Evolutionary conservation across 2,888 invertebrate genomes (phyloP).

Genomic region (Temnothorax rugatulus): DNA sequence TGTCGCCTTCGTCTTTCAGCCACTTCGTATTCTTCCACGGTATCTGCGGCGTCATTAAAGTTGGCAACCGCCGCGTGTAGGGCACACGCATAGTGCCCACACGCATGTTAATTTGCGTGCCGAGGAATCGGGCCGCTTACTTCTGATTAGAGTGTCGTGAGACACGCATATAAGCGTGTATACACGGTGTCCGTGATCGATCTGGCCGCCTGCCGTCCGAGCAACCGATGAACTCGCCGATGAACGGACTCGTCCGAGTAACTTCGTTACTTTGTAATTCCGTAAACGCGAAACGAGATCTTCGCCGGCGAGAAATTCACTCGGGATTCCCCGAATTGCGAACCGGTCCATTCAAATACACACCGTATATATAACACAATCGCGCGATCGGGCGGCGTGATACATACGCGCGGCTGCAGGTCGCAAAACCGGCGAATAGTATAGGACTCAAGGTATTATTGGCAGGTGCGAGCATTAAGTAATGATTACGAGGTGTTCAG

Average conservation of each 20-base stretch:
- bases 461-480: slow-evolving; percentile 38
- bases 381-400: background rate
- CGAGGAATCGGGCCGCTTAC: slow-evolving; percentile 65
- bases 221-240: background rate
- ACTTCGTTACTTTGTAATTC: background rate
- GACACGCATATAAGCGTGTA: slow-evolving; percentile 21
- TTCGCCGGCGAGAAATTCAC: background rate
- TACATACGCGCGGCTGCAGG: background rate
- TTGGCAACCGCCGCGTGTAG: slow-evolving; percentile 42
- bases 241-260: background rate
- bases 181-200: slow-evolving; percentile 28
- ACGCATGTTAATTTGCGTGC: slow-evolving; percentile 66
- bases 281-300: background rate
- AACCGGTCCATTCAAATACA: background rate
- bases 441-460: slow-evolving; percentile 30
- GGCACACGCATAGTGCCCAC: slow-evolving; percentile 32
- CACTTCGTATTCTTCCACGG: background rate
- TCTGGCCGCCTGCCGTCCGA: background rate
- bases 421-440: slow-evolving; percentile 20
- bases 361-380: background rate
- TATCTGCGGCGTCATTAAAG: slow-evolving; percentile 16
- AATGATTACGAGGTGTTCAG: slow-evolving; percentile 5
- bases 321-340: slow-evolving; percentile 5
- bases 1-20: background rate
- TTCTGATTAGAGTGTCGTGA: slow-evolving; percentile 48